Conservation (phyloP, 2,888 invertebrate genomes). For the Tupiocoris notatus region DNA sequence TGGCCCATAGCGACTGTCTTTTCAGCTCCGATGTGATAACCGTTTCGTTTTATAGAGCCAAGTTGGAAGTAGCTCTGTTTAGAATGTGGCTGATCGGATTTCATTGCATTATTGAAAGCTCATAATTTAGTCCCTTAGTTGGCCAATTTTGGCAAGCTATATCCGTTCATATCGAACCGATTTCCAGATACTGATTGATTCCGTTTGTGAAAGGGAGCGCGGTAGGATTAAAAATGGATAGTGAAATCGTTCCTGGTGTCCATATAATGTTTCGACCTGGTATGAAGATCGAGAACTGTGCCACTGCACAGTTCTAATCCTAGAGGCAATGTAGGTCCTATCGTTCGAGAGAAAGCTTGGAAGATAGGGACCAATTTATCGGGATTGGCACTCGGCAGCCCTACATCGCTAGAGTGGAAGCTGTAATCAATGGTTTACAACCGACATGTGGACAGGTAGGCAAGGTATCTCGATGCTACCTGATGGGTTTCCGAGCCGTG, state of each 20-base stretch:
- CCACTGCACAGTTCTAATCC: not conserved
- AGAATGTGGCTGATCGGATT: too few species aligned
- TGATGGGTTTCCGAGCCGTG: constrained; percentile 20
- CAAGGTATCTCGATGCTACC: not conserved
- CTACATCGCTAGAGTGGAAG: not conserved
- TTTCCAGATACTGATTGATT: too few species aligned
- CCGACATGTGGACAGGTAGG: constrained; percentile 33
- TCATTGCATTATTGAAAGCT: too few species aligned
- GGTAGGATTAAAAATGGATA: too few species aligned
- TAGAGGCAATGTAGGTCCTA: not conserved
- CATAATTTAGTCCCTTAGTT: too few species aligned
- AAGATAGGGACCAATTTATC: not conserved
- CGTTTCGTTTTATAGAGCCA: not conserved
- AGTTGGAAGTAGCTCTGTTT: too few species aligned
- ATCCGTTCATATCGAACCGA: too few species aligned
- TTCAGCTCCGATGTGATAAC: too few species aligned
- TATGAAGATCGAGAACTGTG: not conserved
- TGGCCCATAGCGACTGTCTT: not conserved
- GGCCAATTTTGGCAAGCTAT: too few species aligned
- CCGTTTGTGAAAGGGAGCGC: too few species aligned
- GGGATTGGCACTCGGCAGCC: not conserved
- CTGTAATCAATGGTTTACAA: constrained; percentile 32
- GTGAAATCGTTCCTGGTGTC: too few species aligned
- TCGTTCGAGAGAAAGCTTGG: not conserved
- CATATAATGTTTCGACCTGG: too few species aligned